Evolutionary conservation across 2,797 vertebrate genomes (phyloP), one percentile per base, ranked within the genome.

Genomic region (Buceros bicornis): DNA sequence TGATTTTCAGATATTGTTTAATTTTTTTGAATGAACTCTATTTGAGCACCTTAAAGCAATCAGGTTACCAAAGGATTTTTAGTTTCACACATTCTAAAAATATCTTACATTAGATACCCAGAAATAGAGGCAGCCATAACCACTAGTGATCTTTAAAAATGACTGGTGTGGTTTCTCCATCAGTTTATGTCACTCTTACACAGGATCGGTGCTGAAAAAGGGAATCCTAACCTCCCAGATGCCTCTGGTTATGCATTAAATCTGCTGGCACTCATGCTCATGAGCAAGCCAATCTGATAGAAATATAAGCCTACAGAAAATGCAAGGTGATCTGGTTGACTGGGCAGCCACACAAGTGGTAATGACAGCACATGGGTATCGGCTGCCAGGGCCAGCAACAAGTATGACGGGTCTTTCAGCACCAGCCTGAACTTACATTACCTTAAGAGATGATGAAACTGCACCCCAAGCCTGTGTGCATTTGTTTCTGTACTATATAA

Each of bases 281-380:
- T 1, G 40, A 91, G 84, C 67, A 29, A 82, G 82, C 56, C 84
- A 74, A 43, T 50, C 43, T 73, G 87, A 70, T 35, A 89, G 95
- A 89, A 96, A 93, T 57, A 81, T 6, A 25, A 93, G 4, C 79
- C 82, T 47, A 4, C 48, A 57, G 87, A 56, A 67, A 77, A 37
- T 1, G 67, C 74, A 62, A 48, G 69, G 84, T 37, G 69, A 87
- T 80, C 43, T 43, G 87, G 74, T 48, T 62, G 89, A 22, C 60
- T 80, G 87, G 82, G 82, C 94, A 95, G 93, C 84, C 87, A 67
- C 89, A 73, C 64, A 80, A 74, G 90, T 25, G 76, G 92, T 26
- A 71, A 26, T 81, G 93, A 80, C 88, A 88, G 92, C 72, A 47
- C 60, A 24, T 1, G 64, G 93, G 82, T 93, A 80, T 2, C 13